phyloP scores from a whole-genome alignment of 1,140 invertebrate genomes.

The Drosophila sechellia region DNA sequence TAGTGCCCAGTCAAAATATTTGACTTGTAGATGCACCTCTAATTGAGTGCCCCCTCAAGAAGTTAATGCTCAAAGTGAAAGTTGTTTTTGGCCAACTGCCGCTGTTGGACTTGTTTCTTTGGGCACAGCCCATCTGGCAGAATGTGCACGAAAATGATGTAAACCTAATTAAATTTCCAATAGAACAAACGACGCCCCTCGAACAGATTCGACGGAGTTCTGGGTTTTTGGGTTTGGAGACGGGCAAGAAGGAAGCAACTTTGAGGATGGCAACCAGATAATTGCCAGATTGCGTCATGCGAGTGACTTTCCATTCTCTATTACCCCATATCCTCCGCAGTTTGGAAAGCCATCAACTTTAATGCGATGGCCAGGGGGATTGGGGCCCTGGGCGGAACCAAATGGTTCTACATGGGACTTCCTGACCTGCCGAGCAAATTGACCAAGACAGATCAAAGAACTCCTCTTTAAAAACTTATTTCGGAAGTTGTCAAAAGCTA shows the following conservation, averaged over 20 bases:
- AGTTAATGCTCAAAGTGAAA: slow-evolving; percentile 49
- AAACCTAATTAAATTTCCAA: slow-evolving; percentile 83
- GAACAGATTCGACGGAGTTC: slow-evolving; percentile 34
- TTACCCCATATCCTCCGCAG: slow-evolving; percentile 20
- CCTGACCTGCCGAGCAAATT: slow-evolving; percentile 35
- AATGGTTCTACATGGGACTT: slow-evolving; percentile 29
- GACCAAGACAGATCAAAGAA: slow-evolving; percentile 45
- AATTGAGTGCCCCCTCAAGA: slow-evolving; percentile 57
- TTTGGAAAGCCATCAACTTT: slow-evolving; percentile 44
- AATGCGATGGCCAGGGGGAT: slow-evolving; percentile 10
- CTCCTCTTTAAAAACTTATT: slow-evolving; percentile 7
- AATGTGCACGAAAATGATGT: slow-evolving; percentile 74
- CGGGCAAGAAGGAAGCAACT: slow-evolving; percentile 37
- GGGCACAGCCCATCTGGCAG: slow-evolving; percentile 66
- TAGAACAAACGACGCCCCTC: slow-evolving; percentile 48
- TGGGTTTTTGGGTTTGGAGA: neutral
- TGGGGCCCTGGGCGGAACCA: neutral
- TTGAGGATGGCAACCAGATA: slow-evolving; percentile 66
- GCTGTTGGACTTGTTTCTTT: slow-evolving; percentile 21
- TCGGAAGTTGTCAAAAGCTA: neutral
- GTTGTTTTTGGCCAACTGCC: slow-evolving; percentile 65
- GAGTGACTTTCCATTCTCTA: slow-evolving; percentile 49
- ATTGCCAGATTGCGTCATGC: slow-evolving; percentile 79
- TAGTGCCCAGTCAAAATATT: slow-evolving; percentile 67
- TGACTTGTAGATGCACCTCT: slow-evolving; percentile 78